These are phyloP conservation scores for Nannoperca obscura DNA, from an alignment of 2,797 vertebrate genomes.

Conservation along the genomic window DNA sequence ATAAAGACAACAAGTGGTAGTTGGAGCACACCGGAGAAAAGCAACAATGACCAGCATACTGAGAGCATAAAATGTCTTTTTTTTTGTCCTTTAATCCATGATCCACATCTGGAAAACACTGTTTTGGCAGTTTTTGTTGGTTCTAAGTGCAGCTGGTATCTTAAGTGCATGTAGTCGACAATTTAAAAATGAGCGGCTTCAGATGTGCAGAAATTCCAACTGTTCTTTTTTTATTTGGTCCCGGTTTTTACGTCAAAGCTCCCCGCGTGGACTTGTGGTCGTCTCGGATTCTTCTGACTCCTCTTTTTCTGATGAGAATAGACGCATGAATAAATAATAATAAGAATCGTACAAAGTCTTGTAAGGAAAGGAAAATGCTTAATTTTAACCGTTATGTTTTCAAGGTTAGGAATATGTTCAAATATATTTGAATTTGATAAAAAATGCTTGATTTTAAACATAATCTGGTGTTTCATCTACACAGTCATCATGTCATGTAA, in stretches of 20 bases:
- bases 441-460: no score
- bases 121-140: constrained; percentile 37
- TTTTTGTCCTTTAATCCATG: constrained; percentile 49
- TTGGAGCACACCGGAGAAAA: constrained; percentile 42
- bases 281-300: constrained; percentile 37
- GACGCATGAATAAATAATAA: constrained; percentile 4
- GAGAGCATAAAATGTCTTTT: constrained; percentile 52
- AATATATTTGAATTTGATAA: no score
- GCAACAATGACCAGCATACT: constrained; percentile 33
- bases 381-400: no score
- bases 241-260: constrained; percentile 76
- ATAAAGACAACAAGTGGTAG: constrained; percentile 45
- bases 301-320: constrained; percentile 58
- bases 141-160: constrained; percentile 33
- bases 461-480: no score
- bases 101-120: constrained; percentile 43
- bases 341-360: no score
- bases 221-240: constrained; percentile 19
- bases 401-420: no score
- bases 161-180: constrained; percentile 67
- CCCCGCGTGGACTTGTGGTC: constrained; percentile 53
- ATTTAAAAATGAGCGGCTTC: constrained; percentile 26
- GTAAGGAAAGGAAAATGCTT: no score
- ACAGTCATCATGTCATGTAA: no score
- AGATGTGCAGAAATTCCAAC: constrained; percentile 16